Evolutionary conservation across 2,113 vertebrate species (phyloP), one percentile per base, ranked within the genome.

Genomic region (Salminus brasiliensis): DNA sequence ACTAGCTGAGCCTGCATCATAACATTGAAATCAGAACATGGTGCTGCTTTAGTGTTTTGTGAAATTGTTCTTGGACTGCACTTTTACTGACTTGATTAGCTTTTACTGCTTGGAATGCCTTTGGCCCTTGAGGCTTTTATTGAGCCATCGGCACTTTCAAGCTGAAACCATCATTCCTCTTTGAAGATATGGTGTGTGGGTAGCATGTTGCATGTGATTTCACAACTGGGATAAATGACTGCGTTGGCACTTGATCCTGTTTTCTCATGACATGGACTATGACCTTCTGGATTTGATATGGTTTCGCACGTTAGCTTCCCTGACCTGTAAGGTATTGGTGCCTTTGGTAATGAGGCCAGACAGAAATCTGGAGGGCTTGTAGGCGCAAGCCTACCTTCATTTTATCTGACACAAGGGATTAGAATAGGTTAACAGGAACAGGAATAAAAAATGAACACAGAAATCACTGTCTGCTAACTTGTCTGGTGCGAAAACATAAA

Each of bases 71-170:
- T 49, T 49, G 52, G 25, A 63, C 60, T 76, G 68, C 39, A 34
- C 25, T 70, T 62, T 49, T 62, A 65, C 25, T 27, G 41, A 29
- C 49, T 68, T 76, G 70, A 67, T 73, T 72, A 80, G 21, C 29
- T 76, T 76, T 77, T 81, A 72, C 41, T 65, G 69, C 67, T 25
- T 72, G 74, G 68, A 76, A 66, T 79, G 67, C 65, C 82, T 77
- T 77, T 82, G 32, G 74, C 71, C 76, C 57, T 72, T 82, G 65
- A 78, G 69, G 53, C 59, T 60, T 84, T 81, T 84, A 86, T 82
- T 76, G 71, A 68, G 34, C 66, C 32, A 11, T 55, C 60, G 77
- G 83, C 52, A n/a, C 83, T 81, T 83, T 78, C 47, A 72, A 34
- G 73, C 59, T 47, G 16, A 39, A 23, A 62, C 72, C 45, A 73